Base-by-base conservation (phyloP, 2,113 vertebrate species). In the Nettapus auritus region DNA sequence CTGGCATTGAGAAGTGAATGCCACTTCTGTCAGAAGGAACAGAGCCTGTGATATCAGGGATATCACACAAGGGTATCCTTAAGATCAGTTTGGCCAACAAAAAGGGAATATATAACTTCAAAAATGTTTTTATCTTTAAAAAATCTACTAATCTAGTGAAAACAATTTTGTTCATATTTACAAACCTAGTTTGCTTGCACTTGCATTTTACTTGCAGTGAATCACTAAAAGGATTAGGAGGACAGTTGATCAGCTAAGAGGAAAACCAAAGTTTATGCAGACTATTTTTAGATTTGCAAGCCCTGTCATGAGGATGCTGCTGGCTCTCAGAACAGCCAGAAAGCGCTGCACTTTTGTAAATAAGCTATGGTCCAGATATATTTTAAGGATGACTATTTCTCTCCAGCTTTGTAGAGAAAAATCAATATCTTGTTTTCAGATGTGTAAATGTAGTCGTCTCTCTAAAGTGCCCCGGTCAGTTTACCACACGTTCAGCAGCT, bases 401-500 rank as follows among this genome's bases (percentile, higher is more conserved):
- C 85, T 95, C 80, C 83, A 90, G 94, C 95, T 97, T 96, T 93
- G 96, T 90, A 95, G 95, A 94, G 78, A 97, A 98, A 98, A 98
- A 98, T 98, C 98, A 97, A 98, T 98, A 98, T 98, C 97, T 97
- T 96, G 98, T 98, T 98, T 98, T 98, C 97, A 98, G 98, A 97
- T 95, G 97, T 98, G 97, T 98, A 98, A 98, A 98, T 98, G 98
- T 89, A 97, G 97, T 96, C 82, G 78, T 97, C 98, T 97, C 98
- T 98, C 96, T 95, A 92, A 97, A 98, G 98, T 97, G 97, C 97
- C 98, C 97, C 88, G 97, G 98, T 98, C 98, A 98, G 97, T 98
- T 97, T 97, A 98, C 97, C 98, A 98, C 97, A 98, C 98, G 97
- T 98, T 98, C 98, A 99, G 98, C 99, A 99, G 99, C 99, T 99